Conservation (phyloP, 2,113 vertebrate species). For the Neotoma lepida region DNA sequence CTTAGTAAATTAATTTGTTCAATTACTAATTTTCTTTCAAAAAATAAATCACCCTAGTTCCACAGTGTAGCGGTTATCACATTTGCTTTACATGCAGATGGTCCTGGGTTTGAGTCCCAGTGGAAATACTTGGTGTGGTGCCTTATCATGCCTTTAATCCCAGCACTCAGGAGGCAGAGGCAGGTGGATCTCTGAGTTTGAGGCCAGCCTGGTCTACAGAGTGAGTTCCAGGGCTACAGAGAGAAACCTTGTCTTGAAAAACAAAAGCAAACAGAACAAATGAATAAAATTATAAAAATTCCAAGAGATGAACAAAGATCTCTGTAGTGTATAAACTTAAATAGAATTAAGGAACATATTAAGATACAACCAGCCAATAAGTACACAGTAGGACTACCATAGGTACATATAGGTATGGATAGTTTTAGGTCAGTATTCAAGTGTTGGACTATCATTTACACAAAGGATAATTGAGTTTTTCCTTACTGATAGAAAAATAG, state of each 20-base stretch:
- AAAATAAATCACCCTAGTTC: neutral
- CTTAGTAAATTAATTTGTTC: neutral
- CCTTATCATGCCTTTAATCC: neutral
- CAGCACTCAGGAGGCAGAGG: neutral
- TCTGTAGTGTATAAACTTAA: neutral
- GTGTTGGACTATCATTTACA: neutral
- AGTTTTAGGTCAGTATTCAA: neutral
- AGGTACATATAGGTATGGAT: neutral
- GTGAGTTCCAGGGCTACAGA: no score
- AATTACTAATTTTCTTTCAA: neutral
- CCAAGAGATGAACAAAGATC: neutral
- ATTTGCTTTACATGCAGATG: neutral
- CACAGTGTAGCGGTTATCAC: neutral
- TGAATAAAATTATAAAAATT: neutral
- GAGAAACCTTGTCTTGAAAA: no score
- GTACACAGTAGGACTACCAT: neutral
- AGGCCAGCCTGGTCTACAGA: no score
- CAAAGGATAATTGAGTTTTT: neutral
- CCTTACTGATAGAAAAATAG: slow-evolving; percentile 1
- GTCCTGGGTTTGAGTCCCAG: neutral
- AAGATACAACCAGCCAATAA: neutral
- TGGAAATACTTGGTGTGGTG: neutral
- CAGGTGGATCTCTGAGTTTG: no score
- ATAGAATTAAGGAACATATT: neutral
- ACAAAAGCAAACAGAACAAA: neutral